A percentile compares a stretch with the other conserved stretches of the same genome.
Conservation (phyloP, 2,888 invertebrate species). For the Drosophila algonquin region DNA sequence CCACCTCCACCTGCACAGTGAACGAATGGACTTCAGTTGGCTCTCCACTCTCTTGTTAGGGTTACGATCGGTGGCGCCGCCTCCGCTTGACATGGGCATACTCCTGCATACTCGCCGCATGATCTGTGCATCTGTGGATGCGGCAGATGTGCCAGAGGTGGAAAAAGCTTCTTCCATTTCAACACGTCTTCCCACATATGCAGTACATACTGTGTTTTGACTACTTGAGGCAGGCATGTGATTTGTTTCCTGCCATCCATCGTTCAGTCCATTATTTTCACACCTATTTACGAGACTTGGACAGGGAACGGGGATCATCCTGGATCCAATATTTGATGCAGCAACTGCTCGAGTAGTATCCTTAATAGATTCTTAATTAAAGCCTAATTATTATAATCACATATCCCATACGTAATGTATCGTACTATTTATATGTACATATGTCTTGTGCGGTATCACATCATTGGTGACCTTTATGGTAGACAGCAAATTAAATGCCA, state of each 20-base stretch:
- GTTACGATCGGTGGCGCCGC: slow-evolving; percentile 57
- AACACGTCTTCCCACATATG: background rate
- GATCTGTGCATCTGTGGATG: too few species aligned
- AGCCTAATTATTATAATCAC: too few species aligned
- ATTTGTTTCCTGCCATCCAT: background rate
- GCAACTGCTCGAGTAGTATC: too few species aligned
- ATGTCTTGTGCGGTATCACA: background rate
- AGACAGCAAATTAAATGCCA: background rate
- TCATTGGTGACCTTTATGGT: background rate
- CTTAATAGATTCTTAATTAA: too few species aligned
- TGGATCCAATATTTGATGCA: too few species aligned
- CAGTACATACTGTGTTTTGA: background rate
- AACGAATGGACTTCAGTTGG: too few species aligned
- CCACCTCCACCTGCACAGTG: too few species aligned
- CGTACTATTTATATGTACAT: too few species aligned
- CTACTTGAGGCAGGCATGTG: background rate
- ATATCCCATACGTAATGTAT: too few species aligned
- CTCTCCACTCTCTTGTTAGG: slow-evolving; percentile 40
- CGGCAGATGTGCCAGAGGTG: too few species aligned
- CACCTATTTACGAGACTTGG: background rate
- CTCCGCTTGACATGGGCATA: slow-evolving; percentile 20
- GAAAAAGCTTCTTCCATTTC: background rate
- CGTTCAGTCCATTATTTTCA: background rate
- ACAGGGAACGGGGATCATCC: accelerated
- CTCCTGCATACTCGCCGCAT: background rate